A percentile compares a stretch with the other conserved stretches of the same genome.
phyloP scores from a whole-genome alignment of 2,888 invertebrate genomes.

The Mayetiola destructor region DNA sequence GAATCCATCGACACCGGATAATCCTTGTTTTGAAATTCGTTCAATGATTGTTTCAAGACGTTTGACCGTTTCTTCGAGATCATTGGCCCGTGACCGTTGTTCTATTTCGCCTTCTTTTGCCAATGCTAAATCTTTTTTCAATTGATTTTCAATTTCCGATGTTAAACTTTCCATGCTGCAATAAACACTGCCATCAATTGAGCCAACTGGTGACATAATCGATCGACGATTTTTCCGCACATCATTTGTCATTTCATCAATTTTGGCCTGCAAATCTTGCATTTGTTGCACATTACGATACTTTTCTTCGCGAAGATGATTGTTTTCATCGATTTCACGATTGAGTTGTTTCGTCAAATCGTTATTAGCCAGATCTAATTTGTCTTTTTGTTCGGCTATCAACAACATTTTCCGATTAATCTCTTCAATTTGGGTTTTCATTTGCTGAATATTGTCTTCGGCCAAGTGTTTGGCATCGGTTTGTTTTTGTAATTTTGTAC shows the following conservation, averaged over 20 bases:
- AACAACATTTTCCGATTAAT: constrained; percentile 27
- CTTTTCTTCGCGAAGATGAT: constrained; percentile 27
- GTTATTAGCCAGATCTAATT: constrained; percentile 28
- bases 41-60: constrained; percentile 32
- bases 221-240: constrained; percentile 24
- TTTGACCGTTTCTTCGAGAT: constrained; percentile 33
- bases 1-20: constrained; percentile 29
- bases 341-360: constrained; percentile 30
- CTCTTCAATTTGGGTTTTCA: constrained; percentile 30
- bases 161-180: constrained; percentile 31
- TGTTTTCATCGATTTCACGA: constrained; percentile 30
- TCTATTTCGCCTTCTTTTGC: constrained; percentile 32
- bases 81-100: constrained; percentile 32
- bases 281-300: constrained; percentile 23
- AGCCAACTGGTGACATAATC: constrained; percentile 18
- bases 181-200: constrained; percentile 25
- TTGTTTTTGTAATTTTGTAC: constrained; percentile 34
- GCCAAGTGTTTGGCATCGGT: constrained; percentile 35
- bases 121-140: constrained; percentile 29
- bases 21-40: constrained; percentile 23
- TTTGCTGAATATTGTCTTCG: constrained; percentile 28
- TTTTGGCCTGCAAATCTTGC: background rate
- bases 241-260: background rate
- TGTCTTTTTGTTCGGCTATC: constrained; percentile 28
- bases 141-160: constrained; percentile 28